Evolutionary conservation across 2,888 invertebrate genomes (phyloP).

Genomic region (Parapristionchus giblindavisi): DNA sequence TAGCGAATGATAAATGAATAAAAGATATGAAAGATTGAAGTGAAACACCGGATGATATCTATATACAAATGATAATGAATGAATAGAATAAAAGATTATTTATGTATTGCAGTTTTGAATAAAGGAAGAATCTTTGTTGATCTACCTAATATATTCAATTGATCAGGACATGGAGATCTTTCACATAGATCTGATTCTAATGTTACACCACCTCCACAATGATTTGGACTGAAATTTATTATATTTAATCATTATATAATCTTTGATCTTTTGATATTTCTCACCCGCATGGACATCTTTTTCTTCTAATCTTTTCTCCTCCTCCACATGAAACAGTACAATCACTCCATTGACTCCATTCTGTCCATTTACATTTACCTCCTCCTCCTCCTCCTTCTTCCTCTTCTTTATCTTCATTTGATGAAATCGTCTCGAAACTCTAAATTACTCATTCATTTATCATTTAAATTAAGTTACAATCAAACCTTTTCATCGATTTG

Average conservation of each 20-base stretch:
- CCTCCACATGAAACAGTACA: constrained; percentile 55
- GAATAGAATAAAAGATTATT: background rate
- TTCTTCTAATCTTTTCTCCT: constrained; percentile 50
- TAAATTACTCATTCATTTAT: background rate
- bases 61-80: background rate
- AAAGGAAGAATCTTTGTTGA: constrained; percentile 21
- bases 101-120: constrained; percentile 4
- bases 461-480: background rate
- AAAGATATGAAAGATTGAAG: too few species aligned
- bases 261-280: background rate
- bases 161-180: constrained; percentile 17
- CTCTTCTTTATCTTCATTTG: background rate
- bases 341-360: constrained; percentile 58
- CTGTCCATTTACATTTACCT: constrained; percentile 52
- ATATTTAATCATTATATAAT: background rate
- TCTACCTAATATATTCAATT: too few species aligned
- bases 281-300: constrained; percentile 56
- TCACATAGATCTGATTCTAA: constrained; percentile 36
- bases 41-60: background rate
- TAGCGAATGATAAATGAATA: too few species aligned
- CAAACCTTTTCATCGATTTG: background rate
- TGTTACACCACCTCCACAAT: constrained; percentile 36
- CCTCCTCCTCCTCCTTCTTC: background rate
- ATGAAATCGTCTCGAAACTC: background rate
- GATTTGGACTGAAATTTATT: background rate